Evolutionary conservation across 1,140 invertebrate species (phyloP).

Genomic region (Macrocentrus cingulum): DNA sequence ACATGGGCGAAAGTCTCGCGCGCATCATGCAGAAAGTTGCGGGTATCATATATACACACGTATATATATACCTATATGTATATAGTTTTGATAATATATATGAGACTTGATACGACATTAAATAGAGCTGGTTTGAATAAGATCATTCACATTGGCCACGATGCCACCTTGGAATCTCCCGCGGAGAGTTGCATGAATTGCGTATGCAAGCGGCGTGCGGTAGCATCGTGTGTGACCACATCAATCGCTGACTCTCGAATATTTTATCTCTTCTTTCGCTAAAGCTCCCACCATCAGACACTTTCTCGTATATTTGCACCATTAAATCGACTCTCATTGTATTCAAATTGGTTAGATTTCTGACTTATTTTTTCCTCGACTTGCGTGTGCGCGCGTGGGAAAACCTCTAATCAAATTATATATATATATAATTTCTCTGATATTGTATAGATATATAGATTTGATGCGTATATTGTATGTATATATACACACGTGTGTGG

Average conservation of each 20-base stretch:
- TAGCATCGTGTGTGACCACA: conserved; percentile 57
- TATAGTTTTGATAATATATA: no score
- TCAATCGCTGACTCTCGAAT: conserved; percentile 51
- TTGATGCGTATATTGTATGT: no score
- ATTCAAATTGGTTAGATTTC: conserved; percentile 50
- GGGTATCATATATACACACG: no score
- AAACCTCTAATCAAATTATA: conserved; percentile 12
- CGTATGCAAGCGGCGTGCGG: conserved; percentile 48
- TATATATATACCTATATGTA: no score
- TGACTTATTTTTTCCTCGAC: no score
- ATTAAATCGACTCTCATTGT: conserved; percentile 51
- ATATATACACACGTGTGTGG: no score
- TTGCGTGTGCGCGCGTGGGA: no score
- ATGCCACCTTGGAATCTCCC: neutral
- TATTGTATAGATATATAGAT: no score
- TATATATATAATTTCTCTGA: neutral
- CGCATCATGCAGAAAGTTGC: no score
- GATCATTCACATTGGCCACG: neutral
- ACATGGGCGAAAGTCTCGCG: no score
- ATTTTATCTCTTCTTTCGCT: conserved; percentile 26
- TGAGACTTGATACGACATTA: no score
- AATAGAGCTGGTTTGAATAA: neutral
- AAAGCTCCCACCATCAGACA: conserved; percentile 23
- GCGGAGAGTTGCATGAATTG: neutral
- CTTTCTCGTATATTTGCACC: conserved; percentile 35